These are phyloP conservation scores for Scaptomyza hsui DNA, from an alignment of 1,140 invertebrate genomes.

Conservation along the genomic window DNA sequence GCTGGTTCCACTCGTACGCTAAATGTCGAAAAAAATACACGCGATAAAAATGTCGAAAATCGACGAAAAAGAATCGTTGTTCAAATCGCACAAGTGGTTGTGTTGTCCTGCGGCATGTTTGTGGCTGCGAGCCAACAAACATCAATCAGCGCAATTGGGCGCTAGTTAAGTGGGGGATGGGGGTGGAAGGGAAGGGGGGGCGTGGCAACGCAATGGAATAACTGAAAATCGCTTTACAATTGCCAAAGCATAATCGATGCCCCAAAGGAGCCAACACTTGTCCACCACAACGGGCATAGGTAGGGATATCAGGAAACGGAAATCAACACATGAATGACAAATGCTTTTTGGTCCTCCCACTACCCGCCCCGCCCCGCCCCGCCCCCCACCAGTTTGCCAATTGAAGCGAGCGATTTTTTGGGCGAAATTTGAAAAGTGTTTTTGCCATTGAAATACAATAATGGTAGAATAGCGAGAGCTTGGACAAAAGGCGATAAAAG, in stretches of 20 bases:
- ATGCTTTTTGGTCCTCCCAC: constrained; percentile 70
- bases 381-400: too few species aligned
- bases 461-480: constrained; percentile 21
- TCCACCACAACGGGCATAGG: constrained; percentile 2
- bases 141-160: constrained; percentile 60
- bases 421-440: constrained; percentile 35
- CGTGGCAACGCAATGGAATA: constrained; percentile 59
- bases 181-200: not conserved
- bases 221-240: constrained; percentile 83
- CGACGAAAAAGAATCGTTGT: constrained; percentile 55
- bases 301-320: constrained; percentile 67
- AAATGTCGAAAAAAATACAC: constrained; percentile 47
- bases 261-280: constrained; percentile 82
- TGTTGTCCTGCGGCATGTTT: constrained; percentile 74
- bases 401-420: constrained; percentile 53
- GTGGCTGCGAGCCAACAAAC: constrained; percentile 61
- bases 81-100: constrained; percentile 74
- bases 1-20: constrained; percentile 37
- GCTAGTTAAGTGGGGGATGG: too few species aligned
- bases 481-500: constrained; percentile 68
- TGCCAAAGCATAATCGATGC: constrained; percentile 76
- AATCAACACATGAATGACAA: constrained; percentile 84
- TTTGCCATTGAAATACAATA: constrained; percentile 46
- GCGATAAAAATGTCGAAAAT: constrained; percentile 2
- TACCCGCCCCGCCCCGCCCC: too few species aligned